Conservation (phyloP, 2,888 invertebrate species). For the Torymus aiolomorphi region DNA sequence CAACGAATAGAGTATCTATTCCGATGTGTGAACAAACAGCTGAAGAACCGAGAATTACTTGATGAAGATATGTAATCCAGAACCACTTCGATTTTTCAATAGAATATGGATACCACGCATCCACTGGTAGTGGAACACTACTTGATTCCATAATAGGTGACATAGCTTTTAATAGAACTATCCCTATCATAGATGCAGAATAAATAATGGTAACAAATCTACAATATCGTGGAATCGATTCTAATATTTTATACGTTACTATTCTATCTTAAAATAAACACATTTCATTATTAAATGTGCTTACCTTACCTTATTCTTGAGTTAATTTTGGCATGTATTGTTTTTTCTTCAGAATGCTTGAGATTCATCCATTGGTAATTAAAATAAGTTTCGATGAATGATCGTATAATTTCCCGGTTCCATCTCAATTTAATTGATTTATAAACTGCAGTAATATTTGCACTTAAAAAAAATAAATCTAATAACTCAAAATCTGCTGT, state of each 20-base stretch:
- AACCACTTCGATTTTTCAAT: conserved; percentile 39
- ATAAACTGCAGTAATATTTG: conserved; percentile 43
- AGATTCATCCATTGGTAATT: conserved; percentile 20
- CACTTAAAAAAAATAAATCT: conserved; percentile 42
- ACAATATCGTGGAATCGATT: neutral
- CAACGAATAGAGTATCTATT: conserved; percentile 44
- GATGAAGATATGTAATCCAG: conserved; percentile 46
- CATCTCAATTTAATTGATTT: conserved; percentile 29
- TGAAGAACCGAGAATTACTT: conserved; percentile 41
- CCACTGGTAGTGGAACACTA: conserved; percentile 28
- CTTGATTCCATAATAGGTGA: conserved; percentile 24
- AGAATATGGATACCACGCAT: conserved; percentile 45
- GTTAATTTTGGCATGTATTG: conserved; percentile 32
- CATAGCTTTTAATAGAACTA: conserved; percentile 38
- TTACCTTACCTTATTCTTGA: conserved; percentile 33
- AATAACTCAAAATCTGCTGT: conserved; percentile 27
- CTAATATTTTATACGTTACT: too few relatives aligned
- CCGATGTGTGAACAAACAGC: conserved; percentile 24
- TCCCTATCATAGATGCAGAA: conserved; percentile 29
- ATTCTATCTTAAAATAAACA: too few relatives aligned
- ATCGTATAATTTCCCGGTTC: conserved; percentile 25
- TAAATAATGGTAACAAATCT: conserved; percentile 42
- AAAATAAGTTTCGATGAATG: conserved; percentile 30
- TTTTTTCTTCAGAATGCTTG: neutral
- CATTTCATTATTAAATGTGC: too few relatives aligned